Evolutionary conservation across 2,888 invertebrate species (phyloP).

Genomic region (Trichacis sp.): DNA sequence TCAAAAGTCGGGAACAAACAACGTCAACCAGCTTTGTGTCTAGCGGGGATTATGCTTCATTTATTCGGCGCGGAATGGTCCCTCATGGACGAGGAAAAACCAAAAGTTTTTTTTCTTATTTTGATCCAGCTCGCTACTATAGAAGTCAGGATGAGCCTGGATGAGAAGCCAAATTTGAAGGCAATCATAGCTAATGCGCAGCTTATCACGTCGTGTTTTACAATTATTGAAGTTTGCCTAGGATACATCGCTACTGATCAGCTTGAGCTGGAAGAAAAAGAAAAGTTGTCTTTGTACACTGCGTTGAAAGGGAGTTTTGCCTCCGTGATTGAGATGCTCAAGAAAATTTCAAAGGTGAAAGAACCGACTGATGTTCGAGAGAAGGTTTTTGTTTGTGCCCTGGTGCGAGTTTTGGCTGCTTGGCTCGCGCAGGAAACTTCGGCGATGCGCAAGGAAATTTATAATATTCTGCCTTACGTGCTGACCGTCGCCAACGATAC

Average conservation of each 20-base stretch:
- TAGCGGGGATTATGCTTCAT: conserved; percentile 85
- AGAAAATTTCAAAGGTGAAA: conserved; percentile 80
- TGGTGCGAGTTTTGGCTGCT: conserved; percentile 86
- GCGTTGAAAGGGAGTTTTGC: conserved; percentile 90
- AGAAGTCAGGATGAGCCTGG: conserved; percentile 94
- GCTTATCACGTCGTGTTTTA: conserved; percentile 85
- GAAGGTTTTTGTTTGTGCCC: conserved; percentile 85
- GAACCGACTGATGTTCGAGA: conserved; percentile 78
- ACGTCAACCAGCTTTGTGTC: conserved; percentile 87
- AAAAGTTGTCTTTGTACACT: conserved; percentile 90
- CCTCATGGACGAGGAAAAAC: conserved; percentile 81
- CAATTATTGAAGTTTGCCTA: conserved; percentile 83
- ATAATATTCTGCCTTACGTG: conserved; percentile 84
- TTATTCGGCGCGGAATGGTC: conserved; percentile 89
- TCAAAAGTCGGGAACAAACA: conserved; percentile 90
- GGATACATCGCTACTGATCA: conserved; percentile 85
- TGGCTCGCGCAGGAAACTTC: conserved; percentile 93
- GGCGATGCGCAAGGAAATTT: conserved; percentile 87
- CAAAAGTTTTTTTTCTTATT: conserved; percentile 85
- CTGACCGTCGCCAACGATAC: conserved; percentile 85
- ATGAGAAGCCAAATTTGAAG: conserved; percentile 82
- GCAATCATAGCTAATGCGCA: conserved; percentile 82
- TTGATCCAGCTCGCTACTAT: conserved; percentile 89
- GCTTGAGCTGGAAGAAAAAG: conserved; percentile 88
- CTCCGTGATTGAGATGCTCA: conserved; percentile 81